phyloP scores from a whole-genome alignment of 2,888 invertebrate genomes.

The Zygaena filipendulae region DNA sequence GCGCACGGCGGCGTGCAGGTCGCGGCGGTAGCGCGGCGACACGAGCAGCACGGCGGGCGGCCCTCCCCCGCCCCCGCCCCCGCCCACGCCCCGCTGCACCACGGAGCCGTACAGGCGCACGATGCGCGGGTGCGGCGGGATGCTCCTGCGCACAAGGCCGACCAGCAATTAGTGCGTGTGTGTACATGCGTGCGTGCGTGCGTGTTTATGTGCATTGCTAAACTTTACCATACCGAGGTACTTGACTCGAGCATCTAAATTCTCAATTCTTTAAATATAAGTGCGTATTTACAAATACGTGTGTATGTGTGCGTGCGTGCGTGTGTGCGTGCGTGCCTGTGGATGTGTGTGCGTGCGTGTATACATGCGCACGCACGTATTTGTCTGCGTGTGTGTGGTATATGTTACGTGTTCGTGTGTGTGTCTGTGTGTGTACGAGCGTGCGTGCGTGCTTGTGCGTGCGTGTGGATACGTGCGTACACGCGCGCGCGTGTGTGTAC shows the following conservation, averaged over 20 bases:
- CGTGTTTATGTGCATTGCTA: too few species aligned
- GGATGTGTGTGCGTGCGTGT: neutral
- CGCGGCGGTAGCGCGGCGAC: conserved; percentile 78
- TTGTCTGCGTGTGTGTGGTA: too few species aligned
- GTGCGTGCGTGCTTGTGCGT: too few species aligned
- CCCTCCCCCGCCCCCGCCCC: conserved; percentile 58
- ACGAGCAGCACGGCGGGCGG: conserved; percentile 83
- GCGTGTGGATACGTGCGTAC: neutral
- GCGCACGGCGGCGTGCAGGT: conserved; percentile 81
- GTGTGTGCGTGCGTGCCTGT: too few species aligned
- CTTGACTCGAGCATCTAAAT: neutral
- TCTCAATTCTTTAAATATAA: neutral
- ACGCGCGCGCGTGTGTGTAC: too few species aligned
- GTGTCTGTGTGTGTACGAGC: too few species aligned
- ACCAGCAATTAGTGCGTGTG: too few species aligned
- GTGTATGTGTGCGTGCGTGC: neutral
- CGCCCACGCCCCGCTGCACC: conserved; percentile 81
- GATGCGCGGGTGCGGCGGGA: conserved; percentile 84
- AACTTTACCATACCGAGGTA: too few species aligned
- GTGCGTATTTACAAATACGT: neutral
- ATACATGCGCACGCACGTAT: neutral
- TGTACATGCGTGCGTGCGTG: neutral
- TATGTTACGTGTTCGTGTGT: too few species aligned
- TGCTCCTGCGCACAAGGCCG: too few species aligned
- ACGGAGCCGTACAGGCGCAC: conserved; percentile 82